These are phyloP conservation scores for Linepithema humile DNA, from an alignment of 1,140 invertebrate genomes.

Conservation along the genomic window DNA sequence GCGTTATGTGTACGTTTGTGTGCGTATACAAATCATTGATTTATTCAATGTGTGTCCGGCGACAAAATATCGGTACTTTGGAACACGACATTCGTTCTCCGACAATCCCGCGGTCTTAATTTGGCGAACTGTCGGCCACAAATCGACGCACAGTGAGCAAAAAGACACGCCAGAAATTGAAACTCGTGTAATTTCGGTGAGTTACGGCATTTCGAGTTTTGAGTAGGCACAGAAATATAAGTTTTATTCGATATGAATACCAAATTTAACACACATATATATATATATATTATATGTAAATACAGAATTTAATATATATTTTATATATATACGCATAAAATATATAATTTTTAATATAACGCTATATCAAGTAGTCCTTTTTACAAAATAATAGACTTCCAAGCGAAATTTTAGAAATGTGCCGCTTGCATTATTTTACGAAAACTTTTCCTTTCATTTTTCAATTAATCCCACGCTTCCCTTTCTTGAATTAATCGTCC, in stretches of 20 bases:
- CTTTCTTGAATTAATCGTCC: background rate
- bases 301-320: background rate
- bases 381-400: background rate
- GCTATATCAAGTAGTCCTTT: background rate
- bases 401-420: background rate
- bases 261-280: no score
- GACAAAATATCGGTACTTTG: background rate
- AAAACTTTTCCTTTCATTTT: no score
- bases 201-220: background rate
- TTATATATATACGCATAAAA: background rate
- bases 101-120: conserved; percentile 15
- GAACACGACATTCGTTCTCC: background rate
- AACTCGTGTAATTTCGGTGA: conserved; percentile 9
- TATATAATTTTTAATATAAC: background rate
- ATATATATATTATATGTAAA: background rate
- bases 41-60: conserved; percentile 49
- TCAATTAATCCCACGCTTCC: background rate
- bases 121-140: background rate
- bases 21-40: conserved; percentile 41
- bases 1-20: conserved; percentile 58
- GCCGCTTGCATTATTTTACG: background rate
- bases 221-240: background rate
- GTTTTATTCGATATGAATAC: no score
- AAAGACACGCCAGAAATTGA: background rate
- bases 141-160: background rate